phyloP scores from a whole-genome alignment of 2,888 invertebrate genomes.

The Blastobasis lacticolella region DNA sequence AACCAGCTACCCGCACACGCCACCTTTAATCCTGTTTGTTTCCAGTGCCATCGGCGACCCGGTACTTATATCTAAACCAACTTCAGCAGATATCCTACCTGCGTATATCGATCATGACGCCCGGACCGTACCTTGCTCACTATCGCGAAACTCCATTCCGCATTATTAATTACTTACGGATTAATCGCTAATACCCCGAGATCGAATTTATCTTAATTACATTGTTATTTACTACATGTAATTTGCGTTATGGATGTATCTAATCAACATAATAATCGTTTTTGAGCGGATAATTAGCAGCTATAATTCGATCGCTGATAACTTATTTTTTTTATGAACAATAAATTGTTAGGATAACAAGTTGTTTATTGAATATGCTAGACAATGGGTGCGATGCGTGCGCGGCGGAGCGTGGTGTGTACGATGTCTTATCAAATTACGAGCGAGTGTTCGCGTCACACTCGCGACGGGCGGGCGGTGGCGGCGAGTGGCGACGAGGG shows the following conservation, averaged over 20 bases:
- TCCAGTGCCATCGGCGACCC: slow-evolving; percentile 15
- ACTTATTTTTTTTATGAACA: neutral
- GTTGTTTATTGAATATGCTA: slow-evolving; percentile 3
- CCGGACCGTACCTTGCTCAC: neutral
- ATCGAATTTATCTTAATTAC: slow-evolving; percentile 14
- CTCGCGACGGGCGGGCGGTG: slow-evolving; percentile 37
- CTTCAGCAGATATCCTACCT: no score
- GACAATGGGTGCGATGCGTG: slow-evolving; percentile 9
- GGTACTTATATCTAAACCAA: neutral
- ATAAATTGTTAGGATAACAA: slow-evolving; percentile 1
- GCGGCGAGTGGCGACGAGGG: slow-evolving; percentile 16
- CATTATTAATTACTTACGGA: slow-evolving; percentile 7
- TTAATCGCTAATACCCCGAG: slow-evolving; percentile 3
- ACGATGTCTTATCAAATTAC: slow-evolving; percentile 50
- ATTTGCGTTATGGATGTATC: slow-evolving; percentile 6
- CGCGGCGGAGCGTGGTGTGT: slow-evolving; percentile 13
- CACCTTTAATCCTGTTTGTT: slow-evolving; percentile 41
- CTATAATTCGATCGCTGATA: slow-evolving; percentile 8
- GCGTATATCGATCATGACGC: no score
- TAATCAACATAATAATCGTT: slow-evolving; percentile 9
- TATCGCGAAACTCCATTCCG: slow-evolving; percentile 2
- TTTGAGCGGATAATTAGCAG: slow-evolving; percentile 9
- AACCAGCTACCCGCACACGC: slow-evolving; percentile 18
- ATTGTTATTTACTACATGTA: slow-evolving; percentile 15
- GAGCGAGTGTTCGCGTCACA: slow-evolving; percentile 41